Percentiles rank a stretch among this genome's conserved stretches.
phyloP scores from a whole-genome alignment of 2,797 vertebrate genomes.

The Paedocypris micromegethes region DNA sequence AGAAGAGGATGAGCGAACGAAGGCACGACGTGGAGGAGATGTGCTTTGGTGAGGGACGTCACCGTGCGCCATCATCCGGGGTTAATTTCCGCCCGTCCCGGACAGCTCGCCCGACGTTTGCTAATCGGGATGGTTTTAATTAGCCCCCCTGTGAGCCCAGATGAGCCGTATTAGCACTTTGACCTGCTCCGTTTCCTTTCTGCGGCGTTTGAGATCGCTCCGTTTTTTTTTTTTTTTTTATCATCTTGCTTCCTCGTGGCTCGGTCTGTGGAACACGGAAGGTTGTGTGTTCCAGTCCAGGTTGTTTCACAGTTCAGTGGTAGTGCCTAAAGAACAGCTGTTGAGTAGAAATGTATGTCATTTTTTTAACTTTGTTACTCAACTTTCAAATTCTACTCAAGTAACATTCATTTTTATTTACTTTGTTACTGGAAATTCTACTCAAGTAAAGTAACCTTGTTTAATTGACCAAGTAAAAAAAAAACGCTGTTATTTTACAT shows the following conservation, averaged over 20 bases:
- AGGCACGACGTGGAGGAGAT: slow-evolving; percentile 3
- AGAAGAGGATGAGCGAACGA: slow-evolving; percentile 22
- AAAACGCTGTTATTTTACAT: too few relatives aligned
- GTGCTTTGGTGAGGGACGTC: slow-evolving; percentile 40
- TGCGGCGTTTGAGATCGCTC: too few relatives aligned
- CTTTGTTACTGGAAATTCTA: too few relatives aligned
- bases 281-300: too few relatives aligned
- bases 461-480: too few relatives aligned
- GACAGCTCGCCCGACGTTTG: slow-evolving; percentile 47
- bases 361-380: background rate
- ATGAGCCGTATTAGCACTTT: slow-evolving; percentile 45
- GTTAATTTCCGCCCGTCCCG: slow-evolving; percentile 49
- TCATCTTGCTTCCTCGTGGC: background rate
- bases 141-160: slow-evolving; percentile 50
- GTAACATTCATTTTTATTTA: background rate
- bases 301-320: too few relatives aligned
- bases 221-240: background rate
- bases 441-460: too few relatives aligned
- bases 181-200: slow-evolving; percentile 39
- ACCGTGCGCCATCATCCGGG: slow-evolving; percentile 25
- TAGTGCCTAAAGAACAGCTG: too few relatives aligned
- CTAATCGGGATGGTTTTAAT: slow-evolving; percentile 57
- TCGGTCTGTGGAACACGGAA: background rate
- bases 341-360: too few relatives aligned
- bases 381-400: background rate